A percentile compares a stretch with the other conserved stretches of the same genome.
Evolutionary conservation across 2,797 vertebrate genomes (phyloP).

Genomic region (Rousettus madagascariensis): DNA sequence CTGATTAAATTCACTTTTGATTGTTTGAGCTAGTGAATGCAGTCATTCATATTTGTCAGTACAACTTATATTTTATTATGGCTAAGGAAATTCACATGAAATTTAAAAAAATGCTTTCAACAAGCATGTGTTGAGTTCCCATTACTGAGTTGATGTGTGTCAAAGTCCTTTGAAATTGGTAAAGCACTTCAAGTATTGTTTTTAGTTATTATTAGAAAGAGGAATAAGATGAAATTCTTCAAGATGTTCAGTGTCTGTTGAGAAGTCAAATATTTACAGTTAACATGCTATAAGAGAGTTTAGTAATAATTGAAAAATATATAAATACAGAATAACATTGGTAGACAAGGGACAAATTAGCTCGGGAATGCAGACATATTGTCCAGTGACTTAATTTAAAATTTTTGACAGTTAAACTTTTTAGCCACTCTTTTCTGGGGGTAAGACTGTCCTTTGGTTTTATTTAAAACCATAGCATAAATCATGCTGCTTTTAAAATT

Average conservation of each 20-base stretch:
- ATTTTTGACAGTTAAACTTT: neutral
- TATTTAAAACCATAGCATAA: neutral
- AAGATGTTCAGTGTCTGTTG: neutral
- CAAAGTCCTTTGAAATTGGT: neutral
- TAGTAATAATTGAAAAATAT: slow-evolving; percentile 36
- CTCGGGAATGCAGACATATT: neutral
- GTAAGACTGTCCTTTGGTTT: neutral
- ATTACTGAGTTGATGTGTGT: neutral
- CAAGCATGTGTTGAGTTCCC: neutral
- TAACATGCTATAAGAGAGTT: neutral
- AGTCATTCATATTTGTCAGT: slow-evolving; percentile 28
- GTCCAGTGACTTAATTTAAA: neutral
- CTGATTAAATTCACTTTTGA: slow-evolving; percentile 7
- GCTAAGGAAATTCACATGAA: slow-evolving; percentile 5
- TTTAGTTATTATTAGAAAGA: slow-evolving; percentile 28
- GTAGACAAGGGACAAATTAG: neutral
- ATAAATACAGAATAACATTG: neutral
- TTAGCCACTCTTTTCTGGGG: neutral
- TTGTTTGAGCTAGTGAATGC: slow-evolving; percentile 8
- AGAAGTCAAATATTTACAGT: neutral
- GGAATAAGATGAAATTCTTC: neutral
- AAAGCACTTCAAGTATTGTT: slow-evolving; percentile 28
- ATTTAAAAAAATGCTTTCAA: neutral
- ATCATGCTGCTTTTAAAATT: neutral
- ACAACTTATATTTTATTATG: slow-evolving; percentile 21